Evolutionary conservation across 1,140 invertebrate genomes (phyloP).

Genomic region (Calephelis virginiensis): DNA sequence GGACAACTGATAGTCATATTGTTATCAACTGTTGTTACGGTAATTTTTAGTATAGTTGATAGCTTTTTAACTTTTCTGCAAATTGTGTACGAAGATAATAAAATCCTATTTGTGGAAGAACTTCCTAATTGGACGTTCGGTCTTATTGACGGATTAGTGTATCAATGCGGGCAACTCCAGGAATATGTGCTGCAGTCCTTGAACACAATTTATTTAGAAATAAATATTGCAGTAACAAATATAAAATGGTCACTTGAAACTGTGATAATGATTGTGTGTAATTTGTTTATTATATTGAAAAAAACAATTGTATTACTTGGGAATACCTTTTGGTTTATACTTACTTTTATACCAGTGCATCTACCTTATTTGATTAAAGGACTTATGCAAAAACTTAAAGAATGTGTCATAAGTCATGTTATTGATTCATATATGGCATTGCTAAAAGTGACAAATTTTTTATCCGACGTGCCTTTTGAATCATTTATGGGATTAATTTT

Average conservation of each 20-base stretch:
- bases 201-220: constrained; percentile 33
- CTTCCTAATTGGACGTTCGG: constrained; percentile 47
- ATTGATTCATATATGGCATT: constrained; percentile 55
- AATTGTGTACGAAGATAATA: constrained; percentile 70
- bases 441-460: constrained; percentile 61
- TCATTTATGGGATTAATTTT: constrained; percentile 63
- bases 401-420: constrained; percentile 34
- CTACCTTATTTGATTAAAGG: constrained; percentile 52
- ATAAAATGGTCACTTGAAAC: constrained; percentile 39
- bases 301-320: constrained; percentile 55
- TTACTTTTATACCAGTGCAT: constrained; percentile 66
- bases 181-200: constrained; percentile 36
- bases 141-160: constrained; percentile 35
- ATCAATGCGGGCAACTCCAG: constrained; percentile 39
- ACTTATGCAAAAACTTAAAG: constrained; percentile 40
- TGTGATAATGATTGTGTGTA: constrained; percentile 38
- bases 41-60: constrained; percentile 36
- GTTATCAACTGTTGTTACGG: constrained; percentile 36
- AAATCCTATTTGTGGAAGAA: constrained; percentile 59
- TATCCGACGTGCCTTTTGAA: constrained; percentile 71
- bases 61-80: constrained; percentile 52
- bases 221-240: constrained; percentile 31
- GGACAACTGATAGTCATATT: constrained; percentile 57
- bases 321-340: constrained; percentile 57
- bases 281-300: constrained; percentile 50